phyloP scores from a whole-genome alignment of 1,140 invertebrate species.

The Zophobas atratus region DNA sequence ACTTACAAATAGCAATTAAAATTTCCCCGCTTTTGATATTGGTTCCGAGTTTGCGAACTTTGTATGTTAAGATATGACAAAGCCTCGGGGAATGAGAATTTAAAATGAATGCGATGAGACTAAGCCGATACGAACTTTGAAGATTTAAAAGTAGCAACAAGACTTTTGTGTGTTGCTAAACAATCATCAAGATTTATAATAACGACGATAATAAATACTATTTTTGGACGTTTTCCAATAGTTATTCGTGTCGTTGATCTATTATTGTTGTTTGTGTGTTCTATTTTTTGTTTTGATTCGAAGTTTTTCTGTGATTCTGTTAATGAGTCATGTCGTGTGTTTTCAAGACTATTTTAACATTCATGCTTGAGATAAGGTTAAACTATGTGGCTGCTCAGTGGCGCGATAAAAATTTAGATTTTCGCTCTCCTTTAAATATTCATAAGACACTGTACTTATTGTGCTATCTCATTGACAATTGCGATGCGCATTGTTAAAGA shows the following conservation, averaged over 20 bases:
- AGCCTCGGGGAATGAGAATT: not conserved
- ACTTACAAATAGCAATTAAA: no score
- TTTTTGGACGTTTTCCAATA: constrained; percentile 36
- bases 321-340: not conserved
- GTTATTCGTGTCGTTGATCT: constrained; percentile 40
- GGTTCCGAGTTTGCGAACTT: no score
- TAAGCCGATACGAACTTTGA: not conserved
- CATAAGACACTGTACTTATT: no score
- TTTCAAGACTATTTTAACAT: not conserved
- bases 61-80: no score
- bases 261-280: constrained; percentile 26
- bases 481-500: no score
- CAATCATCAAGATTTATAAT: constrained; percentile 32
- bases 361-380: no score
- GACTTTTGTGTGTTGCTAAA: constrained; percentile 7
- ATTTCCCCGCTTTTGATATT: no score
- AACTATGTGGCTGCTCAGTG: no score
- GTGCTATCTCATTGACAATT: no score
- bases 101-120: not conserved
- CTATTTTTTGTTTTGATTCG: constrained; percentile 36
- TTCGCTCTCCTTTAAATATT: no score
- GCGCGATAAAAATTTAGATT: no score
- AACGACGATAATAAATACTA: constrained; percentile 34
- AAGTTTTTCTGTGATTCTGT: not conserved
- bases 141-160: constrained; percentile 4